Conservation (phyloP, 2,797 vertebrate species). For the Hemibagrus guttatus region DNA sequence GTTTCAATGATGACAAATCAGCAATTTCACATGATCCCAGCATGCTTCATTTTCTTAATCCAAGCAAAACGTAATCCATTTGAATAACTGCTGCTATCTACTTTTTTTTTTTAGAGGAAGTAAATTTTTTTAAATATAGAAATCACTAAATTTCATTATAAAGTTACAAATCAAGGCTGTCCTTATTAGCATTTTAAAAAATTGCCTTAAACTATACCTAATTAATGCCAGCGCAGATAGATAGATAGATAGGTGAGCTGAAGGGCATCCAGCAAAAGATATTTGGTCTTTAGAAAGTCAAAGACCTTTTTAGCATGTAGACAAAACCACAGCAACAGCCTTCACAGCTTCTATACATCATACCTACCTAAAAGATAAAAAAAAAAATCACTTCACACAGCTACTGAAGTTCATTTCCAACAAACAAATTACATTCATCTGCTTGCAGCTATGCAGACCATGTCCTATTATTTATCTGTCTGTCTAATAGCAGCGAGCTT, state of each 20-base stretch:
- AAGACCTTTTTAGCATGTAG: not conserved
- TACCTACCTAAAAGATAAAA: not conserved
- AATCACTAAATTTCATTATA: not conserved
- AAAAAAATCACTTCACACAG: not conserved
- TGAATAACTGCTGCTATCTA: no score
- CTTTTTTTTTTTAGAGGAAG: not conserved
- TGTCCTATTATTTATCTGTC: conserved; percentile 20
- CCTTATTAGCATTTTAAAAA: not conserved
- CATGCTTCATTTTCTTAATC: conserved; percentile 1
- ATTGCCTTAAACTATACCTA: not conserved
- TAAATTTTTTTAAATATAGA: not conserved
- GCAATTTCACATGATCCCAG: conserved; percentile 1
- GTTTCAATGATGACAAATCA: not conserved
- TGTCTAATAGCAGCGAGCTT: conserved; percentile 17
- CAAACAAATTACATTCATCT: not conserved
- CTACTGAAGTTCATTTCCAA: not conserved
- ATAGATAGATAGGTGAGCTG: no score
- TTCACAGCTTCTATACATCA: not conserved
- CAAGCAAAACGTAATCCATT: not conserved
- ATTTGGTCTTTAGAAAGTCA: not conserved
- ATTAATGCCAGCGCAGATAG: not conserved
- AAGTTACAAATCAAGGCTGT: not conserved
- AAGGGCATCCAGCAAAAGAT: not conserved
- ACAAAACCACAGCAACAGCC: not conserved
- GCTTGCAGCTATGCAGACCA: conserved; percentile 11